A percentile compares a stretch with the other conserved stretches of the same genome.
These are phyloP conservation scores for Pristionchus maxplancki DNA, from an alignment of 2,888 invertebrate genomes.

Conservation along the genomic window DNA sequence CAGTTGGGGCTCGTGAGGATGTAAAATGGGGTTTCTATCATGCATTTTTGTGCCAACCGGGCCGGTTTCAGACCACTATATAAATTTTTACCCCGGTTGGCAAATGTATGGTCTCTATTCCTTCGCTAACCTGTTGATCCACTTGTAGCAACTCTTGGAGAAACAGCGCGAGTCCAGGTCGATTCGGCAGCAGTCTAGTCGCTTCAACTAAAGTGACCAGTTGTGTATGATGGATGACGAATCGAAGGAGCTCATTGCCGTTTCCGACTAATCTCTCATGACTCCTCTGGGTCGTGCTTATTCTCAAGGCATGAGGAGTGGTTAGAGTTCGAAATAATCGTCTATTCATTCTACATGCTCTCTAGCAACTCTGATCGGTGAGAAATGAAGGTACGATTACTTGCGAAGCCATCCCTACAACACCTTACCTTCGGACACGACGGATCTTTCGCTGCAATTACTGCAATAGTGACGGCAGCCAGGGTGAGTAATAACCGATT, in stretches of 20 bases:
- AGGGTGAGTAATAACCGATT: neutral
- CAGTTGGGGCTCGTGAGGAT: too few species aligned
- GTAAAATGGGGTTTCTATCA: too few species aligned
- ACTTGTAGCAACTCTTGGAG: slow-evolving; percentile 51
- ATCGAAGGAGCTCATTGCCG: too few species aligned
- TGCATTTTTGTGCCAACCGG: too few species aligned
- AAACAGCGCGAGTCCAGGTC: slow-evolving; percentile 40
- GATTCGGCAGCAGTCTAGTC: slow-evolving; percentile 45
- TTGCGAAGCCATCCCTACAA: neutral
- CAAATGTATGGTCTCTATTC: too few species aligned
- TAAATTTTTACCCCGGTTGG: too few species aligned
- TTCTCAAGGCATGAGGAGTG: too few species aligned
- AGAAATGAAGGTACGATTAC: neutral
- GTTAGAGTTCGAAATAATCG: too few species aligned
- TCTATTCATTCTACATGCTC: neutral
- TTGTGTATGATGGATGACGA: too few species aligned
- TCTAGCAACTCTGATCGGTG: neutral
- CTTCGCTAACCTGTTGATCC: slow-evolving; percentile 48
- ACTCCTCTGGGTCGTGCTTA: too few species aligned
- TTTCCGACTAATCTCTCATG: too few species aligned
- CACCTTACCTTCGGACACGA: slow-evolving; percentile 39
- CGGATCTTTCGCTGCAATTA: neutral
- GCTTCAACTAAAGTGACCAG: slow-evolving; percentile 31
- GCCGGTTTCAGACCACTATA: too few species aligned
- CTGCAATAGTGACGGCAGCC: neutral